These are phyloP conservation scores for Dicrostonyx torquatus DNA, from an alignment of 2,797 vertebrate species.

Conservation along the genomic window DNA sequence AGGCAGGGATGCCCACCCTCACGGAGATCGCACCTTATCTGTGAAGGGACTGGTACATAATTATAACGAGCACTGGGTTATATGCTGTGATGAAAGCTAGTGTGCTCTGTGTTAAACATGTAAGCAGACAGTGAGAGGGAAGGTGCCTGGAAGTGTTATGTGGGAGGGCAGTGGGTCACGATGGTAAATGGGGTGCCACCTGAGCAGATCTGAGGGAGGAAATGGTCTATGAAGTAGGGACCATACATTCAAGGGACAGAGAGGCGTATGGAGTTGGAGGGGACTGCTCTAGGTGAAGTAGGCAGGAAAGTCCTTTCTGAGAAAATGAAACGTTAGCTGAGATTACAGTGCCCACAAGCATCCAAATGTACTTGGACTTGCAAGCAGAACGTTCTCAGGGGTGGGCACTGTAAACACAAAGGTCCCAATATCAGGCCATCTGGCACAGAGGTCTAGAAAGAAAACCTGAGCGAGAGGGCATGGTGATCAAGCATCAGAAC, in stretches of 20 bases:
- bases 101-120: neutral
- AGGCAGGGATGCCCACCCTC: neutral
- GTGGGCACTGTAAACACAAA: neutral
- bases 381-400: neutral
- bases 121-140: neutral
- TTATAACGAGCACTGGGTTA: neutral
- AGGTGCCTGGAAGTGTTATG: neutral
- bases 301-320: neutral
- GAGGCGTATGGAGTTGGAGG: neutral
- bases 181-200: neutral
- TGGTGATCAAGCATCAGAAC: neutral
- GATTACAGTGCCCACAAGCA: neutral
- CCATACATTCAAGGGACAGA: fast-evolving
- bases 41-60: neutral
- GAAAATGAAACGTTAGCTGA: neutral
- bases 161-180: neutral
- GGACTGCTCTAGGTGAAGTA: neutral
- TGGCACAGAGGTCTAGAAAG: neutral
- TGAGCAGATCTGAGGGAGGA: neutral
- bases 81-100: neutral
- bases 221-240: neutral
- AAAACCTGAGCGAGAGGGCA: neutral
- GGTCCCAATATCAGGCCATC: neutral
- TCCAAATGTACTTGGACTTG: neutral
- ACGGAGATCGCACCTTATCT: neutral